Percentiles rank a stretch among this genome's conserved stretches.
Evolutionary conservation across 2,797 vertebrate genomes (phyloP).

Genomic region (Peromyscus aztecus): DNA sequence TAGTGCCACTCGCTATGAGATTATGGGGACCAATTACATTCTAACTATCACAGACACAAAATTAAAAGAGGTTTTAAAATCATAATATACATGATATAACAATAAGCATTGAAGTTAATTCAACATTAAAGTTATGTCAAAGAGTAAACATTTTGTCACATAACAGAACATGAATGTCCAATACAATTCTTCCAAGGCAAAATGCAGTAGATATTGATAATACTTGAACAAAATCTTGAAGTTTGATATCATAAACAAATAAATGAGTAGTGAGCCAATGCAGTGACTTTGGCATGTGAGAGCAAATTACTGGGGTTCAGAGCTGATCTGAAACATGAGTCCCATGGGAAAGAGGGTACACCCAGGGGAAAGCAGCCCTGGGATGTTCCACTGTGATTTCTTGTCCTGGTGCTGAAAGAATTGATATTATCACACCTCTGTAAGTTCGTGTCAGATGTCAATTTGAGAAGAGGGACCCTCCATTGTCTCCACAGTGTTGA

Average conservation of each 20-base stretch:
- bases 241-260: neutral
- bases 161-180: neutral
- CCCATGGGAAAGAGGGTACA: accelerated
- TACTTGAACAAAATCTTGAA: neutral
- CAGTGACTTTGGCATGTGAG: neutral
- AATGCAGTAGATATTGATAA: neutral
- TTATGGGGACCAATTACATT: neutral
- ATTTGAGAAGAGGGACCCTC: neutral
- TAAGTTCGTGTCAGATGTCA: neutral
- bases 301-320: neutral
- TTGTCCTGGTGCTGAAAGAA: neutral
- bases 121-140: neutral
- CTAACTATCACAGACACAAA: neutral
- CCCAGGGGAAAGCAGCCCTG: accelerated
- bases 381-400: neutral
- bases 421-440: neutral
- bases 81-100: neutral
- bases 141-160: neutral
- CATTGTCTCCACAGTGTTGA: neutral
- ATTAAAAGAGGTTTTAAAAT: conserved; percentile 5
- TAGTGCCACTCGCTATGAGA: neutral
- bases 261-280: neutral
- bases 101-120: neutral
- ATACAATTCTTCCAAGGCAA: neutral
- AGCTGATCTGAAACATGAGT: neutral